A percentile compares a stretch with the other conserved stretches of the same genome.
Conservation (phyloP, 2,888 invertebrate species). For the Drosophila mayaguana region DNA sequence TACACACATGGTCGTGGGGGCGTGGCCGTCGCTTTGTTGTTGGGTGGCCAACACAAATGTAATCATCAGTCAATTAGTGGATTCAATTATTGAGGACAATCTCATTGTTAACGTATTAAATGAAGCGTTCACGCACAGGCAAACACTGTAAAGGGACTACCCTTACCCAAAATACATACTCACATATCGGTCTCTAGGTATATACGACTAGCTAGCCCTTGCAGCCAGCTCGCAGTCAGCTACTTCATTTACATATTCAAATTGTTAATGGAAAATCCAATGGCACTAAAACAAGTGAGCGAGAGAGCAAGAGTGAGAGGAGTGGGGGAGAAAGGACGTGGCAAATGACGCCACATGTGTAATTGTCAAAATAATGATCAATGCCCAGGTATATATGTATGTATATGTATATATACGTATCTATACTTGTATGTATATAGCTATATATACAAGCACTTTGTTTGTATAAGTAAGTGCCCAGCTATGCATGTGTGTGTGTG, state of each 20-base stretch:
- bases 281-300: constrained; percentile 55
- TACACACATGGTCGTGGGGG: neutral
- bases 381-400: constrained; percentile 38
- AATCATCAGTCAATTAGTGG: constrained; percentile 82
- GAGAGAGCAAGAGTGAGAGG: neutral
- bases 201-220: constrained; percentile 1
- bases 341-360: constrained; percentile 75
- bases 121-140: constrained; percentile 78
- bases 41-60: constrained; percentile 76
- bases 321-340: neutral
- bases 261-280: constrained; percentile 82
- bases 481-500: constrained; percentile 53
- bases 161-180: constrained; percentile 4
- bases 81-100: constrained; percentile 82
- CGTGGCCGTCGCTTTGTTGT: constrained; percentile 36
- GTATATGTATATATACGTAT: neutral
- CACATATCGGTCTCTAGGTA: constrained; percentile 5
- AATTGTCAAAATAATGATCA: constrained; percentile 83
- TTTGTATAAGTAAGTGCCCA: constrained; percentile 76
- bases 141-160: constrained; percentile 57
- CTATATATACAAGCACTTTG: constrained; percentile 42
- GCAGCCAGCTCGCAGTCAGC: constrained; percentile 21
- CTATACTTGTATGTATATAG: constrained; percentile 4
- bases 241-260: constrained; percentile 76
- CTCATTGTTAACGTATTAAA: constrained; percentile 79